Base-by-base conservation (phyloP, 2,113 vertebrate species). In the Zosterops hypoxanthus region DNA sequence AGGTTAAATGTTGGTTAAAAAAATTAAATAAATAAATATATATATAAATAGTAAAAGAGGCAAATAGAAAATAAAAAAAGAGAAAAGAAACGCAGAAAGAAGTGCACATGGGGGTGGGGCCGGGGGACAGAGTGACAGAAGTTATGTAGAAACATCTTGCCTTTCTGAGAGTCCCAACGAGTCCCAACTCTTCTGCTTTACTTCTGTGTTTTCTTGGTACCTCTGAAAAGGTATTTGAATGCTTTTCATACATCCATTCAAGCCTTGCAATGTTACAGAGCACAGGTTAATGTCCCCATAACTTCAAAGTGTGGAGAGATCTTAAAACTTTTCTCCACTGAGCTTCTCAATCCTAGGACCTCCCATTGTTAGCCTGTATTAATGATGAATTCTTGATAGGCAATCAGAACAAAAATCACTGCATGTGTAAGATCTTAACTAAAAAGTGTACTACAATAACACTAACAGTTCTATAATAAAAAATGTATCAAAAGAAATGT, bases 21-120 rank as follows among this genome's bases (percentile, higher is more conserved):
- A 39, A 36, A 36, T 36, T 39, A 39, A 39, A 39, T 39, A 36
- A 36, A 36, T 36, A 36, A n/a, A 39, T 11, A 39, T 39, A 39
- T 39, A 39, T 39, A 39, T 39, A 20, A 52, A 13, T 6, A 46
- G 22, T 22, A 46, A 31, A 53, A 63, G 25, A 17, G 11, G 21
- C 33, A 63, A 53, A 70, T 33, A 42, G 9, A 42, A 72, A 12
- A 61, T 29, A 61, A 12, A 50, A 36, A 61, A 39, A 39, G 8
- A 31, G 7, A 28, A 50, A 41, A 59, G 2, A 46, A 46, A 46
- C 2, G 26, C 12, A 47, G 46, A 22, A 28, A 29, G 17, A 52
- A 21, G 9, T 22, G 29, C 12, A 39, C 1, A 0, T 11, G 39
- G 5, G 28, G 24, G 6, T 6, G 8, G 8, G 17, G 2, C 36